Base-by-base conservation (phyloP, 1,140 invertebrate species). In the Tetragonula clypearis region DNA sequence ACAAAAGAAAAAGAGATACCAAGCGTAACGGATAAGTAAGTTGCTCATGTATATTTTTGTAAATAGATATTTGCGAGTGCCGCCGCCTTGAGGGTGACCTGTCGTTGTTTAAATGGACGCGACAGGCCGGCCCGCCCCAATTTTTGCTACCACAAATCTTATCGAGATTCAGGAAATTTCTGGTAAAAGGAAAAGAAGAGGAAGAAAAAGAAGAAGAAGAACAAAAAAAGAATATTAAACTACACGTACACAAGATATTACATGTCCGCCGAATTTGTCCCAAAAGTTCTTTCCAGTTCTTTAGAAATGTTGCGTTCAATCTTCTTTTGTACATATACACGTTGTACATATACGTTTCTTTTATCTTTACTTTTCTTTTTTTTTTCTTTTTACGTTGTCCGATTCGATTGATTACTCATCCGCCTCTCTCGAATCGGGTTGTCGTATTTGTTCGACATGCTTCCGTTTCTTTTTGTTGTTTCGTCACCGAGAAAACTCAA, bases 21-120 rank as follows among this genome's bases (percentile, higher is more conserved):
- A 86, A 68, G 78, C 73, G 76, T 76, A 86, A 86, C 86, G 84
- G 90, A 92, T 92, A 92, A 93, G 91, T 88, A 90, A 92, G 93
- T 94, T 94, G 93, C 93, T 94, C 93, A 94, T 92, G 92, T 94
- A 95, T 94, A 95, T 95, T 95, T 95, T 95, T 95, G 94, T 95
- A 95, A 95, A 95, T 95, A 95, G 92, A 90, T 93, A 94, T 94
- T 90, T 93, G 93, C 92, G 93, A 93, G 89, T 93, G 92, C 92
- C 90, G 93, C 93, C 93, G 93, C 93, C 93, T 93, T 93, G 90
- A 93, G 92, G 93, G 91, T 85, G 87, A 90, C 87, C 85, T 77
- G 81, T 76, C 87, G 82, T 49, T 12, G 77, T 56, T 78, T n/a
- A n/a, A 66, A 21, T 2, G 19, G 23, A 84, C 79, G 78, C 86